Percentiles rank a stretch among this genome's conserved stretches.
These are phyloP conservation scores for Caenorhabditis macrosperma DNA, from an alignment of 2,888 invertebrate genomes.

Conservation along the genomic window DNA sequence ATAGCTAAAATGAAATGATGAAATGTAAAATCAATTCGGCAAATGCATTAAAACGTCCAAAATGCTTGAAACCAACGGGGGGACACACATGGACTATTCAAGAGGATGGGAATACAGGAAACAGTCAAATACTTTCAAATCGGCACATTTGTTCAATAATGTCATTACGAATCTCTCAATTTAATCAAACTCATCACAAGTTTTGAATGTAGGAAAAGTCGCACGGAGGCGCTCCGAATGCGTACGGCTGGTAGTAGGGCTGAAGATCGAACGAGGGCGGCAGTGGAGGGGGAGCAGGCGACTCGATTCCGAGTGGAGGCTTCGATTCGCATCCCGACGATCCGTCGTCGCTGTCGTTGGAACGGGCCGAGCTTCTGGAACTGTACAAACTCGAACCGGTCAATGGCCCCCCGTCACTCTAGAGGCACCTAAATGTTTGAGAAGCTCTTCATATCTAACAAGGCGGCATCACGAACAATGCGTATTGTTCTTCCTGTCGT, in stretches of 20 bases:
- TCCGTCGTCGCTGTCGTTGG: conserved; percentile 68
- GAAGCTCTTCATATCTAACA: conserved; percentile 42
- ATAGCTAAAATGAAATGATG: neutral
- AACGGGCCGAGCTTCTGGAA: conserved; percentile 53
- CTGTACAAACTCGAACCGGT: neutral
- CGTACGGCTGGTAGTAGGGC: conserved; percentile 42
- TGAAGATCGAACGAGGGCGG: conserved; percentile 42
- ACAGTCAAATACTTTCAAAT: neutral
- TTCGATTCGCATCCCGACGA: conserved; percentile 70
- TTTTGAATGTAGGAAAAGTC: conserved; percentile 58
- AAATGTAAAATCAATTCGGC: neutral
- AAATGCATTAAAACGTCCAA: no score
- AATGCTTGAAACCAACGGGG: neutral
- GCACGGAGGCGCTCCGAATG: conserved; percentile 34
- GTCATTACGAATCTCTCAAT: neutral
- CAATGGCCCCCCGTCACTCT: neutral
- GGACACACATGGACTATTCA: neutral
- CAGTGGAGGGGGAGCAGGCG: conserved; percentile 36
- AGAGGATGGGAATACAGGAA: neutral
- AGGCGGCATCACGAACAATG: conserved; percentile 44
- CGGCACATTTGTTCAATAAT: neutral
- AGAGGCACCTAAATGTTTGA: conserved; percentile 24
- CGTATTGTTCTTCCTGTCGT: conserved; percentile 48
- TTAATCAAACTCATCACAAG: conserved; percentile 26
- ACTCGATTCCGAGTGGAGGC: conserved; percentile 43